Conservation (phyloP, 2,113 vertebrate species). For the Lepisosteus osseus region DNA sequence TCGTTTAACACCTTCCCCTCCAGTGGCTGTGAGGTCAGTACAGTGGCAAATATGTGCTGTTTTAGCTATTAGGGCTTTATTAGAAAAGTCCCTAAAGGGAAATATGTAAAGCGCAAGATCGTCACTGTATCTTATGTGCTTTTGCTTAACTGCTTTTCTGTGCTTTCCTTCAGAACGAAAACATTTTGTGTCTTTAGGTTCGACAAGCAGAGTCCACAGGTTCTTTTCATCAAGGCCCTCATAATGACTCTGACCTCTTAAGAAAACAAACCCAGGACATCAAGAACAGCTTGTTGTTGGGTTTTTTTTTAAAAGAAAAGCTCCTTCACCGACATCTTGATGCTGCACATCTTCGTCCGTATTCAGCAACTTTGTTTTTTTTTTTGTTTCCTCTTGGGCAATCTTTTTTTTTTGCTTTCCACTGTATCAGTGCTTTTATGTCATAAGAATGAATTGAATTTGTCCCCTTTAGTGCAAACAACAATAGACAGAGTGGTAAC, state of each 20-base stretch:
- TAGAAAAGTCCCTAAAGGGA: too few species aligned
- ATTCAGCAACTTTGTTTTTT: constrained; percentile 72
- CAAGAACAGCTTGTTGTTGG: not conserved
- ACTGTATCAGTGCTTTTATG: constrained; percentile 86
- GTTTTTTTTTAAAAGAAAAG: constrained; percentile 23
- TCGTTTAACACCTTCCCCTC: too few species aligned
- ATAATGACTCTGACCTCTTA: not conserved
- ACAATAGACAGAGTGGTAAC: constrained; percentile 92
- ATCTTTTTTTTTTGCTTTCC: constrained; percentile 46
- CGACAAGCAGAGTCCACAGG: not conserved
- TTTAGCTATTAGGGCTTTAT: too few species aligned
- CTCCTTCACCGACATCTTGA: constrained; percentile 34
- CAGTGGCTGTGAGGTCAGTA: too few species aligned
- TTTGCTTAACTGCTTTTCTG: not conserved
- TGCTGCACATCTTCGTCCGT: constrained; percentile 52
- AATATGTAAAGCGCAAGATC: too few species aligned
- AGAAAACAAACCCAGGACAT: not conserved
- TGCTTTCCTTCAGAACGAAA: not conserved
- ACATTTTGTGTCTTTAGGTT: not conserved
- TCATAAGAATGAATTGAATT: constrained; percentile 98
- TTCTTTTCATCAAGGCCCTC: not conserved
- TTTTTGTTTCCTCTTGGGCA: constrained; percentile 78
- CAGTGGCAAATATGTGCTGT: too few species aligned
- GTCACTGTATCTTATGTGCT: not conserved
- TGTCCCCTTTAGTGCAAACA: constrained; percentile 98